Base-by-base conservation (phyloP, 2,888 invertebrate genomes). In the Brassicogethes aeneus region DNA sequence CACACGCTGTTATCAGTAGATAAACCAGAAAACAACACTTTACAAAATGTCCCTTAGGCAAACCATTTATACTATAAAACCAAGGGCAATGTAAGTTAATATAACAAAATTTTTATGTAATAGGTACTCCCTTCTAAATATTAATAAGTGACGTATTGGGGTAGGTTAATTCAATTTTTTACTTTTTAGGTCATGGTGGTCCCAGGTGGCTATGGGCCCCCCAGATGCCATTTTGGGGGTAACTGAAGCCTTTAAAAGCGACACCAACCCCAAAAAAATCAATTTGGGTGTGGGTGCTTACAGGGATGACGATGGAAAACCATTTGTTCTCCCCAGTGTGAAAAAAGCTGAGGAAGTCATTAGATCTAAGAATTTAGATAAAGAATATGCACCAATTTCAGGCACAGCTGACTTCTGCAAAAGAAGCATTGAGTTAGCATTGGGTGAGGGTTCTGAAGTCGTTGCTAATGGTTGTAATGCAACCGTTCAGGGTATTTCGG, bases 191-290 rank as follows among this genome's bases (percentile, higher is more conserved):
- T 81, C 85, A 53, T 90, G 85, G 84, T 93, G 90, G 85, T 70
- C 79, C 43, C 79, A 86, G 64, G 94, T 97, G 5, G 80, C 84
- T 64, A 89, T 95, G 91, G 97, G 96, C 2, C 97, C 97, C 13
- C 97, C 97, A 3, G 97, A 97, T 75, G 89, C 91, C 15, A 99
- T 99, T 71, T 73, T 99, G 37, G 99, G 99, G 29, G 87, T 99
- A 32, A 89, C 95, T 1, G 99, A 99, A 67, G 97, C 97, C 1
- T 99, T 76, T 70, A 96, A 92, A 65, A 79, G 73, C 45, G 97
- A 99, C 65, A 72, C 75, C 2, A 86, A 92, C 65, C 80, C 92
- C 0, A 91, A 91, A 55, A 99, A 99, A 71, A 87, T 99, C 47
- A 99, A 99, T 69, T 78, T 99, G 37, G 96, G 96, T 44, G 93